phyloP scores from a whole-genome alignment of 2,888 invertebrate species.

The Monochamus alternatus region DNA sequence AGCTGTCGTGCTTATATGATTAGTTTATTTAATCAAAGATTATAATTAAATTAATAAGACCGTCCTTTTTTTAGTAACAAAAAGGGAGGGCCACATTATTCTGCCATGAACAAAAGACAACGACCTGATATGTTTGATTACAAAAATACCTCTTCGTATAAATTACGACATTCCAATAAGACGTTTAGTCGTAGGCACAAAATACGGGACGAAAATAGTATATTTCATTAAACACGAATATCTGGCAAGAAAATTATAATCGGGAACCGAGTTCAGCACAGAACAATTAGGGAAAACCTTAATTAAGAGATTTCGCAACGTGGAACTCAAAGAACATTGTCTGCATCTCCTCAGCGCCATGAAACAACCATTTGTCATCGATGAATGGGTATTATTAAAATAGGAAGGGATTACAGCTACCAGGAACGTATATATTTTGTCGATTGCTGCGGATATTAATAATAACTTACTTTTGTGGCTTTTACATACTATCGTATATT shows the following conservation, averaged over 20 bases:
- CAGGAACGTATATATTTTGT: no score
- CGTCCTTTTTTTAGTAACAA: no score
- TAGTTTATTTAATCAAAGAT: no score
- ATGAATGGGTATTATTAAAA: not conserved
- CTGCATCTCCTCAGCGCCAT: not conserved
- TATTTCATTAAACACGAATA: not conserved
- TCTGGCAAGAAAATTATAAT: not conserved
- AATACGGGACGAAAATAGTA: not conserved
- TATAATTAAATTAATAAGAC: no score
- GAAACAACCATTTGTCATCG: not conserved
- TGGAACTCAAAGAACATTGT: not conserved
- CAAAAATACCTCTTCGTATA: not conserved
- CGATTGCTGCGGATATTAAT: no score
- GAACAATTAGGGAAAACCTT: slow-evolving; percentile 3
- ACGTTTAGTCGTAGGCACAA: not conserved
- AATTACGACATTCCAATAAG: not conserved
- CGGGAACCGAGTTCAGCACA: not conserved
- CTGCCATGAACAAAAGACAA: no score
- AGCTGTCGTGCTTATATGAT: no score
- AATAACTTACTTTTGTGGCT: no score
- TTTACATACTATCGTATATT: no score
- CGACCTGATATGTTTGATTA: no score
- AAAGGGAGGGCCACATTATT: no score
- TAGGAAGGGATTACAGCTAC: no score
- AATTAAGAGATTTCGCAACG: slow-evolving; percentile 2